Conservation (phyloP, 2,113 vertebrate species). For the Pomatorhinus ruficollis region DNA sequence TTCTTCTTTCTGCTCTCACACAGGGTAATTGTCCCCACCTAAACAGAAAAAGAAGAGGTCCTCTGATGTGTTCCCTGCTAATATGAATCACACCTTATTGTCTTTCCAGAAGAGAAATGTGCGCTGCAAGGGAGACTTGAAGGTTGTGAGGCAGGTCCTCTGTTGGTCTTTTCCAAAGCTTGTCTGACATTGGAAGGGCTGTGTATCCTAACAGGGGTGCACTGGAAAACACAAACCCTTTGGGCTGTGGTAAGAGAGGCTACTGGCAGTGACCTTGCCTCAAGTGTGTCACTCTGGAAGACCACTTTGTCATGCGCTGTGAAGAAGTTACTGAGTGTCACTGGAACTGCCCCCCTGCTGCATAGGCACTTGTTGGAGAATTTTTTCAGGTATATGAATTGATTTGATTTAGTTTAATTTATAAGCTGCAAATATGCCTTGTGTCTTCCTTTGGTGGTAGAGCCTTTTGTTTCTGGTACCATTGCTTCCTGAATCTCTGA, state of each 20-base stretch:
- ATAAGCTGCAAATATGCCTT: neutral
- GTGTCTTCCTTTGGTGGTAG: neutral
- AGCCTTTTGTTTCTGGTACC: neutral
- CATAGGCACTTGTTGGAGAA: neutral
- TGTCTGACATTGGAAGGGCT: neutral
- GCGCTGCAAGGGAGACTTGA: neutral
- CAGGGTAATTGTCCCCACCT: neutral
- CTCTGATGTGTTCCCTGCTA: neutral
- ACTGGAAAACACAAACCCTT: neutral
- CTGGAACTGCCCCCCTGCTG: neutral
- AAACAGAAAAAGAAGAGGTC: neutral
- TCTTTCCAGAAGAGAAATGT: neutral
- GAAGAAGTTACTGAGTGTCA: neutral
- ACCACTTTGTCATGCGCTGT: fast-evolving
- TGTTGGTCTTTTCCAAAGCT: neutral
- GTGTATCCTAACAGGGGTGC: neutral
- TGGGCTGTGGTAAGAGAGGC: neutral
- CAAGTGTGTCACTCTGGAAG: neutral
- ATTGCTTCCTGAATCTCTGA: neutral
- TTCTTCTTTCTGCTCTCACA: neutral
- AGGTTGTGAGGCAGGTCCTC: neutral
- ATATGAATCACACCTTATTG: neutral
- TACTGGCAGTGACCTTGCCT: neutral
- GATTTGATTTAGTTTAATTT: neutral
- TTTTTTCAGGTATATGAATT: neutral